Evolutionary conservation across 2,797 vertebrate species (phyloP).

Genomic region (Anolis apletophallus): DNA sequence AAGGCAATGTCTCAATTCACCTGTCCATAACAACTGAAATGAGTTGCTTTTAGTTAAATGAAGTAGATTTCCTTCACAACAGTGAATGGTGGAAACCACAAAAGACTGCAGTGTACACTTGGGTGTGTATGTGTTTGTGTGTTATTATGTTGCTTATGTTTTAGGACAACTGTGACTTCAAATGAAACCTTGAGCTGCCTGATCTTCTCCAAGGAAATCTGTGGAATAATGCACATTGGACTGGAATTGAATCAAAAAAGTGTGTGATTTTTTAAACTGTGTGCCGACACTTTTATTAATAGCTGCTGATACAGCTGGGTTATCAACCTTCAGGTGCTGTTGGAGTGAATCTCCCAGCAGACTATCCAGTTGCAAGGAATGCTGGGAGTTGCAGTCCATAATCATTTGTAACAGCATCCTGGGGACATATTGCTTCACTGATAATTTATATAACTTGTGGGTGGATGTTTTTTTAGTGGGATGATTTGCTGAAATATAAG

Average conservation of each 20-base stretch:
- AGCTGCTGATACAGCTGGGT: background rate
- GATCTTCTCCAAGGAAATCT: background rate
- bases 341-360: no score
- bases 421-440: no score
- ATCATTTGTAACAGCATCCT: no score
- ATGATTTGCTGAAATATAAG: background rate
- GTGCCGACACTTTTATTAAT: background rate
- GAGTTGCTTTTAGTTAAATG: background rate
- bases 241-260: background rate
- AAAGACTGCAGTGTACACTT: no score
- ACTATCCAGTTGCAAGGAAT: no score
- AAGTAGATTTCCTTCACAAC: background rate
- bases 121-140: no score
- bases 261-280: background rate
- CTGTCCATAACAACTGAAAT: background rate
- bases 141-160: background rate
- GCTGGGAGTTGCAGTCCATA: no score
- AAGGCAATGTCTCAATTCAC: background rate
- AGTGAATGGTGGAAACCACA: background rate
- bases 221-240: background rate
- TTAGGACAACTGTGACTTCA: background rate
- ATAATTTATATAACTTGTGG: no score
- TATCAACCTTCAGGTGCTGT: no score
- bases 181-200: background rate
- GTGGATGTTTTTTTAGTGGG: no score